A percentile compares a stretch with the other conserved stretches of the same genome.
Evolutionary conservation across 2,888 invertebrate genomes (phyloP).

Genomic region (Scaptomyza polygonia): DNA sequence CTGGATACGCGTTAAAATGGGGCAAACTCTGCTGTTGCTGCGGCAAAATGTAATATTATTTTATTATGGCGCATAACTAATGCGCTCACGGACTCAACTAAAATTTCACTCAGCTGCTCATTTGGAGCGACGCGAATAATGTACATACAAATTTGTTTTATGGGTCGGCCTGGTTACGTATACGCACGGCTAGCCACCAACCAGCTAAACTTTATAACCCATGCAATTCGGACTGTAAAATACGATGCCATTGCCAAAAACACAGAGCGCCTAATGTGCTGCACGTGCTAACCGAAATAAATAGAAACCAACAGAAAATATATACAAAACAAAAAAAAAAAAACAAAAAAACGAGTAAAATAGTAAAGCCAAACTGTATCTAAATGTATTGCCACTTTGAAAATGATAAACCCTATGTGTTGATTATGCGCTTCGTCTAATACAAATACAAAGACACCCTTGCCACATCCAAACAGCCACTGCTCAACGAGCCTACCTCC

Average conservation of each 20-base stretch:
- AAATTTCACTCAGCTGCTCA: slow-evolving; percentile 59
- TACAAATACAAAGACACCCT: slow-evolving; percentile 37
- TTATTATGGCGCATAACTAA: slow-evolving; percentile 61
- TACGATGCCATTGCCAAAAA: slow-evolving; percentile 31
- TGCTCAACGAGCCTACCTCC: slow-evolving; percentile 34
- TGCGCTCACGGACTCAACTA: slow-evolving; percentile 52
- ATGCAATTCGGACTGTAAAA: slow-evolving; percentile 52
- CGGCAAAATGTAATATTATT: slow-evolving; percentile 56
- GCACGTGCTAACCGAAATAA: slow-evolving; percentile 63
- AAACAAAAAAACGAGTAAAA: slow-evolving; percentile 17
- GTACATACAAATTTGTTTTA: slow-evolving; percentile 43
- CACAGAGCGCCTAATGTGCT: slow-evolving; percentile 59
- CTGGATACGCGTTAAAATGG: slow-evolving; percentile 30
- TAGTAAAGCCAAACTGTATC: slow-evolving; percentile 24
- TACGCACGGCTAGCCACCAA: slow-evolving; percentile 57
- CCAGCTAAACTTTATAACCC: slow-evolving; percentile 41
- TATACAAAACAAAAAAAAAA: slow-evolving; percentile 17
- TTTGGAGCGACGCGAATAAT: slow-evolving; percentile 39
- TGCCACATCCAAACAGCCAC: slow-evolving; percentile 26
- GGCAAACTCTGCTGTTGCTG: slow-evolving; percentile 34
- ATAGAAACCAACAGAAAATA: slow-evolving; percentile 1
- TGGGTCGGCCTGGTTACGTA: slow-evolving; percentile 61
- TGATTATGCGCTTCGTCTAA: slow-evolving; percentile 63
- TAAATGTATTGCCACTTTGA: slow-evolving; percentile 53
- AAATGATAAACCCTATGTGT: slow-evolving; percentile 70